Evolutionary conservation across 2,888 invertebrate species (phyloP).

Genomic region (Nemapogon koenigi): DNA sequence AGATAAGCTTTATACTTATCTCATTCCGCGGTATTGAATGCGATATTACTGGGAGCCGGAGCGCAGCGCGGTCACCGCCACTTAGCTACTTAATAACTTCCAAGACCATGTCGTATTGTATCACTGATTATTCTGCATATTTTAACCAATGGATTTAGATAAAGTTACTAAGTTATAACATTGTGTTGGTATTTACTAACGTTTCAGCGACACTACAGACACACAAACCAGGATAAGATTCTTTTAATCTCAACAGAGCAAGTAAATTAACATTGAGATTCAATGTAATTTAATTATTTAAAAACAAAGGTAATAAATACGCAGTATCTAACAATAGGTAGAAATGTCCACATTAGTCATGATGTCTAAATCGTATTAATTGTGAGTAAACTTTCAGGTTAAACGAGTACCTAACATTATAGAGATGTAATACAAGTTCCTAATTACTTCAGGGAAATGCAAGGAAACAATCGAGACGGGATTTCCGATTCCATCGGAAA

Average conservation of each 20-base stretch:
- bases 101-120: slow-evolving; percentile 57
- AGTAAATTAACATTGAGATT: too few species aligned
- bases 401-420: slow-evolving; percentile 3
- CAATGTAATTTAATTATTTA: too few species aligned
- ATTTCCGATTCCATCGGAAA: slow-evolving; percentile 53
- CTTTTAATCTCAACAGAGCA: too few species aligned
- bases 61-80: slow-evolving; percentile 19
- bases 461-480: slow-evolving; percentile 42
- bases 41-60: slow-evolving; percentile 29
- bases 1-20: slow-evolving; percentile 56
- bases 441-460: slow-evolving; percentile 29
- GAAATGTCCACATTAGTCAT: too few species aligned
- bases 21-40: slow-evolving; percentile 42
- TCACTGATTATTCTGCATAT: slow-evolving; percentile 50
- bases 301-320: too few species aligned
- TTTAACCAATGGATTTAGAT: slow-evolving; percentile 51
- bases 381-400: slow-evolving; percentile 7
- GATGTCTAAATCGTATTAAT: background rate
- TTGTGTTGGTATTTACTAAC: too few species aligned
- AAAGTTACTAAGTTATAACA: slow-evolving; percentile 20
- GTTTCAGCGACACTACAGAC: too few species aligned
- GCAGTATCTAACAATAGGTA: too few species aligned
- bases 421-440: slow-evolving; percentile 1
- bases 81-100: slow-evolving; percentile 40
- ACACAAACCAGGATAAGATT: too few species aligned